These are phyloP conservation scores for Sus scrofa DNA, from an alignment of 2,113 vertebrate genomes.

Conservation along the genomic window T2T-Sscrofa CM000823.6:11206501-11207000, in stretches of 20 bases:
- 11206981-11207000: background rate
- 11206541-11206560: background rate
- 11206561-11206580: background rate
- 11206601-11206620: background rate
- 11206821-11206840: background rate
- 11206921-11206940: background rate
- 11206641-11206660: background rate
- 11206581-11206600: background rate
- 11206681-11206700: background rate
- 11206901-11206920: background rate
- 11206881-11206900: background rate
- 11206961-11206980: background rate
- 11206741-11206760: background rate
- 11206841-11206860: background rate
- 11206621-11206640: background rate
- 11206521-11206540: background rate
- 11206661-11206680: too few species aligned
- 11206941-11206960: background rate
- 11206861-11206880: background rate
- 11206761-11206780: background rate
- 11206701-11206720: background rate
- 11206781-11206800: background rate
- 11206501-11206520: too few species aligned
- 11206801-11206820: background rate
- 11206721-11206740: background rate